Evolutionary conservation across 2,113 vertebrate genomes (phyloP).

Genomic region (Calonectris borealis): DNA sequence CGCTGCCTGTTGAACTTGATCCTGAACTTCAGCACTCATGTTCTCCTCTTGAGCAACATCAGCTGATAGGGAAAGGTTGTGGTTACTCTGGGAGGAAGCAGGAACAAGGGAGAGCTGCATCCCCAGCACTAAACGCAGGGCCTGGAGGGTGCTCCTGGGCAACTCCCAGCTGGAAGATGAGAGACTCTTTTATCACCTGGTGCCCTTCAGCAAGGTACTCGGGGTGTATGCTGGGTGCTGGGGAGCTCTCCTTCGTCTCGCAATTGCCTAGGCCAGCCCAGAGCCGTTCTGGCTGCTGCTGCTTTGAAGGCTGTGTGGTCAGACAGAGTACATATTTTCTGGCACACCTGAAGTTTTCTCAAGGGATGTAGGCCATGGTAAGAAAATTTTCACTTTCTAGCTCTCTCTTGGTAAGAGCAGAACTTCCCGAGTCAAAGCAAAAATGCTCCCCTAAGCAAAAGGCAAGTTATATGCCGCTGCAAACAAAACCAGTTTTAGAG

Average conservation of each 20-base stretch:
- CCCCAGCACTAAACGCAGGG: neutral
- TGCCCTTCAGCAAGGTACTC: neutral
- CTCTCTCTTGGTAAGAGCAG: neutral
- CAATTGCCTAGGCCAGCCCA: neutral
- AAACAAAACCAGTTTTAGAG: constrained; percentile 3
- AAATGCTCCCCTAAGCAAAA: neutral
- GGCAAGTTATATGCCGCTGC: neutral
- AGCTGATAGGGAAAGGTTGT: neutral
- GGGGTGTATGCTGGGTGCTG: neutral
- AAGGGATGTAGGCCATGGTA: neutral
- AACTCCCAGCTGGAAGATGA: neutral
- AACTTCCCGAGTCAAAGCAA: neutral
- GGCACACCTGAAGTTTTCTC: neutral
- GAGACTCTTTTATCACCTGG: neutral
- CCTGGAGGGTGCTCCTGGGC: neutral
- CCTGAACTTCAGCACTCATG: neutral
- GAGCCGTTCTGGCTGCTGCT: neutral
- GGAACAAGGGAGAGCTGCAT: neutral
- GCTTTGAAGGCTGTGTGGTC: neutral
- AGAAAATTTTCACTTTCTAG: neutral
- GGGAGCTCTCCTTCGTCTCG: neutral
- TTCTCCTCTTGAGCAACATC: neutral
- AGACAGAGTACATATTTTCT: neutral
- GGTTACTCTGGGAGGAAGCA: neutral
- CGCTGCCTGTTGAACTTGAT: neutral